These are phyloP conservation scores for Myopa testacea DNA, from an alignment of 2,888 invertebrate species.

Conservation along the genomic window DNA sequence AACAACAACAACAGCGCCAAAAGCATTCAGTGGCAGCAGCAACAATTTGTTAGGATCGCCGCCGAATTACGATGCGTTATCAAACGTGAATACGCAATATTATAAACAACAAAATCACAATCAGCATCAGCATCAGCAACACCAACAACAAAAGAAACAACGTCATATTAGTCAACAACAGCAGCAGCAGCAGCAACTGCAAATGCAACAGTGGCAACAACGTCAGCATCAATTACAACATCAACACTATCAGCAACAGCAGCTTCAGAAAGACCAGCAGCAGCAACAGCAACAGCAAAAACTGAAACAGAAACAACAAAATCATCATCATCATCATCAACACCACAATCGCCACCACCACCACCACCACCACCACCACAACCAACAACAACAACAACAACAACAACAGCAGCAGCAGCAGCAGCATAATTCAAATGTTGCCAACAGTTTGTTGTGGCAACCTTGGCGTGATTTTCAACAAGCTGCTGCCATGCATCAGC, in stretches of 20 bases:
- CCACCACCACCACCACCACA: slow-evolving; percentile 42
- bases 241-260: slow-evolving; percentile 32
- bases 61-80: not conserved
- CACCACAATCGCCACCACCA: slow-evolving; percentile 47
- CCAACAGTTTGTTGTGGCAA: slow-evolving; percentile 65
- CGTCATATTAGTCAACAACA: slow-evolving; percentile 16
- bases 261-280: slow-evolving; percentile 41
- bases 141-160: not conserved
- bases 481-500: slow-evolving; percentile 63
- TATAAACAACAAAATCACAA: slow-evolving; percentile 40
- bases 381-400: slow-evolving; percentile 44
- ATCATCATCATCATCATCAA: slow-evolving; percentile 42
- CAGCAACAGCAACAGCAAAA: slow-evolving; percentile 40
- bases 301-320: slow-evolving; percentile 32
- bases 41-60: slow-evolving; percentile 23
- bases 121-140: slow-evolving; percentile 48
- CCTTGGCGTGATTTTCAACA: slow-evolving; percentile 66
- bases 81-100: not conserved
- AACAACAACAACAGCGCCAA: slow-evolving; percentile 34
- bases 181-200: slow-evolving; percentile 38
- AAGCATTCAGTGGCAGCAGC: slow-evolving; percentile 40
- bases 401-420: slow-evolving; percentile 47
- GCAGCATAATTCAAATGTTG: slow-evolving; percentile 59
- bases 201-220: slow-evolving; percentile 38
- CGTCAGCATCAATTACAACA: slow-evolving; percentile 37